Evolutionary conservation across 2,888 invertebrate genomes (phyloP).

Genomic region (Exocentrus adspersus): DNA sequence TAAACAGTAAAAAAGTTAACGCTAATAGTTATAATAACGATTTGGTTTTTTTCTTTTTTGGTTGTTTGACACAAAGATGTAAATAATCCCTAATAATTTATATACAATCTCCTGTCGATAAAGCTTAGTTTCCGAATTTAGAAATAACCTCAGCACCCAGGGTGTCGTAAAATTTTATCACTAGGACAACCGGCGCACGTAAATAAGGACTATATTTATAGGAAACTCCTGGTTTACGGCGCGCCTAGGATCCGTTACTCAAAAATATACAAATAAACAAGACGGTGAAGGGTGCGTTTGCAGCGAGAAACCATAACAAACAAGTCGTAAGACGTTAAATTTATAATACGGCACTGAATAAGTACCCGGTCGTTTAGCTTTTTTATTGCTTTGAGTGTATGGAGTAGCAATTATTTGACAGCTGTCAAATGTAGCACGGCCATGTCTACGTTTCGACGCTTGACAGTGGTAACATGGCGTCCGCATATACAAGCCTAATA

Average conservation of each 20-base stretch:
- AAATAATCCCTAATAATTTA: not conserved
- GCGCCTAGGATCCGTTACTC: not conserved
- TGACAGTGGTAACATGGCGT: too few relatives aligned
- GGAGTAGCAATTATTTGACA: too few relatives aligned
- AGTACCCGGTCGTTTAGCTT: too few relatives aligned
- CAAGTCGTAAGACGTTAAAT: not conserved
- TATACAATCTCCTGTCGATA: too few relatives aligned
- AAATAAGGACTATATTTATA: conserved; percentile 37
- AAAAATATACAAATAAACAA: not conserved
- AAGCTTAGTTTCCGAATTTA: conserved; percentile 18
- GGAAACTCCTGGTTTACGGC: conserved; percentile 2
- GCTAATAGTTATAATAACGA: not conserved
- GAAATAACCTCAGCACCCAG: conserved; percentile 5
- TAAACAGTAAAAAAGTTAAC: not conserved
- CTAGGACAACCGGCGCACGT: conserved; percentile 33
- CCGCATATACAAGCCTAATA: too few relatives aligned
- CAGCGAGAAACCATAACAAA: not conserved
- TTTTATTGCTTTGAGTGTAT: too few relatives aligned
- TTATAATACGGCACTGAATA: too few relatives aligned
- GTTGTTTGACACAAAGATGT: not conserved
- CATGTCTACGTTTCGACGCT: too few relatives aligned
- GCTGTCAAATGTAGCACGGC: too few relatives aligned
- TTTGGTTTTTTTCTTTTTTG: not conserved
- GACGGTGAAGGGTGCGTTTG: not conserved
- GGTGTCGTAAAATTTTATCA: conserved; percentile 36